phyloP scores from a whole-genome alignment of 2,888 invertebrate species.

The Carcina quercana region DNA sequence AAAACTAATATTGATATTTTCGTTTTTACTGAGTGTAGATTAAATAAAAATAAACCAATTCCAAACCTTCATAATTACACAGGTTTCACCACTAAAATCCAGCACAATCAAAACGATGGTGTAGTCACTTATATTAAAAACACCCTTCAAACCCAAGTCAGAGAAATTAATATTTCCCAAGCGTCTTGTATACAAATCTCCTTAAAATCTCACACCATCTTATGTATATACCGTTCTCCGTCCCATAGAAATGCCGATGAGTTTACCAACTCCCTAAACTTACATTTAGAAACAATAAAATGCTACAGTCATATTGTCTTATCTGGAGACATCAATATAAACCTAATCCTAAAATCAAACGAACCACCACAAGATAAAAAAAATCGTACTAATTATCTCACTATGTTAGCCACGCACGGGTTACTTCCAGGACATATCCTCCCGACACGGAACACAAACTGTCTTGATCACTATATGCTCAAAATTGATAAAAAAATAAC shows the following conservation, averaged over 20 bases:
- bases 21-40: constrained; percentile 6
- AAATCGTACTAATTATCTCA: neutral
- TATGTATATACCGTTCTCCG: constrained; percentile 9
- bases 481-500: constrained; percentile 3
- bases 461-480: constrained; percentile 9
- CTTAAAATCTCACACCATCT: neutral
- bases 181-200: constrained; percentile 5
- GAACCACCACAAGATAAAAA: neutral
- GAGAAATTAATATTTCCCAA: constrained; percentile 1
- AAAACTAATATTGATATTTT: constrained; percentile 4
- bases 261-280: constrained; percentile 6
- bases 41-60: constrained; percentile 6
- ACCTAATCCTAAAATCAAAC: neutral
- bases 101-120: constrained; percentile 9
- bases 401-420: constrained; percentile 1
- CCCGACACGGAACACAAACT: constrained; percentile 7
- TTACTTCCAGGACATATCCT: constrained; percentile 6
- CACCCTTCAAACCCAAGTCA: neutral
- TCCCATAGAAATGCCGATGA: constrained; percentile 4
- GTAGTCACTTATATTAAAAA: constrained; percentile 5
- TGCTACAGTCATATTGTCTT: constrained; percentile 2
- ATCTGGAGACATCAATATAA: constrained; percentile 9
- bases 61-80: constrained; percentile 4
- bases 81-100: neutral
- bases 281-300: constrained; percentile 2